Base-by-base conservation (phyloP, 2,113 vertebrate genomes). In the Axis porcinus region DNA sequence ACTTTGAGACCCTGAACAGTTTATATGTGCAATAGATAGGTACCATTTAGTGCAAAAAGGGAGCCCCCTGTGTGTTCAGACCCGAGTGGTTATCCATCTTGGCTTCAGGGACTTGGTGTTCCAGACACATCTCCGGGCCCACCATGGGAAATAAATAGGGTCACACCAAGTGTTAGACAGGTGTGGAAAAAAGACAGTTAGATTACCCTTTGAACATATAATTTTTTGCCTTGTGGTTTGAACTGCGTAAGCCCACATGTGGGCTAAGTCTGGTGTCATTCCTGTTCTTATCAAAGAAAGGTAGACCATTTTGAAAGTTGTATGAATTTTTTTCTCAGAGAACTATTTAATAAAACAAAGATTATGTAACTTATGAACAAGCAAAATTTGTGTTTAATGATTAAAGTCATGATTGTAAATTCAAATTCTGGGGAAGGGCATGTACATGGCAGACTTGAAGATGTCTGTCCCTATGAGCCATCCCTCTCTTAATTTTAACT, bases 371-470 rank as follows among this genome's bases (percentile, higher is more conserved):
- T 96, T 94, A 50, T 1, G 12, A 86, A 47, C 25, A 55, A 70
- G 60, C 21, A 85, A 36, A 93, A 93, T 88, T 60, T 50, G 21
- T 86, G 27, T 67, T 62, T 43, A 60, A 58, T 97, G 36, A 86
- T 97, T 89, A 67, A 93, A 74, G 19, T 58, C 33, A 60, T 57
- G 64, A 40, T 95, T 94, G 3, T 83, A 74, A 95, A 97, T 90
- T 92, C 17, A 95, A 3, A 62, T 88, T 85, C 86, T 50, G 6
- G 62, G 43, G 83, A 47, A 90, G 58, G 55, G 50, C 85, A 91
- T 7, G 12, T 82, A 11, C 57, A 70, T 85, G 70, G 15, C 33
- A 92, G 28, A 36, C 86, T 43, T 40, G 40, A 93, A 30, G 84
- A 3, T 45, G 1, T 90, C 45, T 87, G 21, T 25, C 15, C 25